phyloP scores from a whole-genome alignment of 2,888 invertebrate genomes.

The Pollenia amentaria region DNA sequence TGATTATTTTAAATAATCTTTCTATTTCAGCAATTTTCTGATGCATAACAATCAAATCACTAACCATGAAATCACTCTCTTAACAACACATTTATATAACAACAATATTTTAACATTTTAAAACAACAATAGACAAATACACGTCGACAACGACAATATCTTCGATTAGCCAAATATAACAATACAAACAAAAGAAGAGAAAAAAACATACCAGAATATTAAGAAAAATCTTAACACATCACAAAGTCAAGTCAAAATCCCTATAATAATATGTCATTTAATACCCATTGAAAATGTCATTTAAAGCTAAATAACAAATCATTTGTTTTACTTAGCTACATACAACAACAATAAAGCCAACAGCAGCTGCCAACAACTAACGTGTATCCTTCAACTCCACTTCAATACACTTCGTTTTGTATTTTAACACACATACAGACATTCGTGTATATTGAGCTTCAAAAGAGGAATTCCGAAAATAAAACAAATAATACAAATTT shows the following conservation, averaged over 20 bases:
- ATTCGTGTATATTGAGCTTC: not conserved
- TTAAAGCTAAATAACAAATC: constrained; percentile 75
- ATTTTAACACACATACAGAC: not conserved
- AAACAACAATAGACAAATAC: constrained; percentile 29
- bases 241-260: constrained; percentile 67
- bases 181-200: not conserved
- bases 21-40: constrained; percentile 21
- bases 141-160: constrained; percentile 18
- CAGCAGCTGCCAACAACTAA: constrained; percentile 10
- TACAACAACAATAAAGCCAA: constrained; percentile 2
- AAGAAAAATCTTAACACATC: constrained; percentile 65
- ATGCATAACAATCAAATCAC: constrained; percentile 59
- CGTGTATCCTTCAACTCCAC: constrained; percentile 38
- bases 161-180: constrained; percentile 8
- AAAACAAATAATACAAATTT: constrained; percentile 66
- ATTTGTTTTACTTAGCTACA: constrained; percentile 72
- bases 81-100: constrained; percentile 32
- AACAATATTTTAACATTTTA: constrained; percentile 20
- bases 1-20: constrained; percentile 22
- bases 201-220: constrained; percentile 25
- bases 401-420: constrained; percentile 15
- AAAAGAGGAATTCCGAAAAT: constrained; percentile 40
- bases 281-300: constrained; percentile 75
- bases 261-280: constrained; percentile 74
- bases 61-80: constrained; percentile 69